Base-by-base conservation (phyloP, 2,888 invertebrate species). In the Mesorhabditis sp. region DNA sequence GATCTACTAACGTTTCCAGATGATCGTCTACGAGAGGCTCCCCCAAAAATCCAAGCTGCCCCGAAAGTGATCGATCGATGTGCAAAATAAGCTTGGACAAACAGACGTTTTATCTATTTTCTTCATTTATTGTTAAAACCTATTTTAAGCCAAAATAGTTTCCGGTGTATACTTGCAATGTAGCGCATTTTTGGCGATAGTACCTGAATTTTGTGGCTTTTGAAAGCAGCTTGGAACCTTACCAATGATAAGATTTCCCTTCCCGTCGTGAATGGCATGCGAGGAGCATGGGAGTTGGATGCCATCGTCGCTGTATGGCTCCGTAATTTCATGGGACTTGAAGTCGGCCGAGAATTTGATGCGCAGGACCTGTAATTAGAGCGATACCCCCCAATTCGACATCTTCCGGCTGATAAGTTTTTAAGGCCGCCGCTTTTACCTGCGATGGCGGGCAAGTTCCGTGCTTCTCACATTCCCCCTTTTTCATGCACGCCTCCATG, bases 251-350 rank as follows among this genome's bases (percentile, higher is more conserved):
- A 77, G 41, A 15, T 76, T 73, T 43, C 66, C 70, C 7, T 69
- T 69, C n/a, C 58, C 58, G n/a, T 66, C 45, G 13, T 74, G 68
- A 3, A 67, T 68, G 5, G 74, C 77, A 7, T 72, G 68, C 3
- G 75, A 65, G 43, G 72, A 71, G 13, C 71, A 74, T 0, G 74
- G 71, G 10, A 73, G 45, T 43, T 72, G 74, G 6, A 66, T 43
- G 0, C 77, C 77, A 50, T 77, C 77, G 65, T 77, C 77, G 4
- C 70, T 63, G 42, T 74, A 70, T 0, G 72, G 67, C 65, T 77
- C 74, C 6, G 70, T 70, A 4, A 75, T 64, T 64, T 75, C 69
- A 1, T 70, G 70, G 2, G 61, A 44, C 15, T 72, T 72, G 65
- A 64, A 70, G 50, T 77, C 75, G 0, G 66, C 5, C 3, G 74